Base-by-base conservation (phyloP, 2,113 vertebrate genomes). In the Hassar affinis region DNA sequence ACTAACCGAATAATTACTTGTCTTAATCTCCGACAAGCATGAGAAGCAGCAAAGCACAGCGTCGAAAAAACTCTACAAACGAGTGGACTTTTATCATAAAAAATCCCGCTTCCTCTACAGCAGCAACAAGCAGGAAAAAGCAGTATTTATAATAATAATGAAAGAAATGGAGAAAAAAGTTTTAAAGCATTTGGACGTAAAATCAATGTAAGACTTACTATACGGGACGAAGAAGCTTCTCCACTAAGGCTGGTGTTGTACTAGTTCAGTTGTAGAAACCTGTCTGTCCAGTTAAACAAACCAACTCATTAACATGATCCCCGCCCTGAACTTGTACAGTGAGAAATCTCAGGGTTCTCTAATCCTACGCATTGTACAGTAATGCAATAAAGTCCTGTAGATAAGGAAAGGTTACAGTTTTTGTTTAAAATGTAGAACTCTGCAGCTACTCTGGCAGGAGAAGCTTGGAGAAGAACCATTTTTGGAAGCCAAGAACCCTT, bases 281-380 rank as follows among this genome's bases (percentile, higher is more conserved):
- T 71, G 57, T 17, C 15, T 52, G 49, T 0, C 79, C 15, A 11
- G 33, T 54, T 18, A 35, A 66, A 27, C 7, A 51, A 52, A 35
- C 78, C 11, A 1, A 1, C 22, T 27, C 10, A 42, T 45, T 45
- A 81, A 27, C n/a, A 54, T 15, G 17, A n/a, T 45, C 79, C 64
- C 30, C 79, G 35, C 79, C 79, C 79, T 69, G 9, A 68, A 61
- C 30, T 0, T 2, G 17, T 3, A 47, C 78, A 15, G 15, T 10
- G 9, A 49, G 35, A 14, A 45, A 11, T 33, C 74, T 61, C 78
- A 15, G 10, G 88, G 84, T 89, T 84, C 81, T 87, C 86, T 42
- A 56, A 42, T 42, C 14, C 35, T 0, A 38, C 33, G 9, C 33
- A 38, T 25, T 27, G 38, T 12, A 71, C 20, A 10, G 4, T 20